Evolutionary conservation across 1,140 invertebrate species (phyloP).

Genomic region (Plutomurus gul): DNA sequence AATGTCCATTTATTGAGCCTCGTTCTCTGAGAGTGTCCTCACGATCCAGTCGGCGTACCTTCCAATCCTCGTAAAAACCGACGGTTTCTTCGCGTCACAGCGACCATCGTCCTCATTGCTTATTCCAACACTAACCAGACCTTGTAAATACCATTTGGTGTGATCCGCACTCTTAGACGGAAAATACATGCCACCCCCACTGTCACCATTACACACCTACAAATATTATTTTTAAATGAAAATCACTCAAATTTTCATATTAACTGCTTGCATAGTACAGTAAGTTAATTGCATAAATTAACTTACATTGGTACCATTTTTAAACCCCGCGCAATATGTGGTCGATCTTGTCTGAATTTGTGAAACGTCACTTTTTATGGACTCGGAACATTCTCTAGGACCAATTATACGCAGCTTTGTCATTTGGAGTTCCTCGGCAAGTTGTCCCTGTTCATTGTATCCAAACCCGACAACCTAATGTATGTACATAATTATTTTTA

Average conservation of each 20-base stretch:
- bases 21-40: conserved; percentile 38
- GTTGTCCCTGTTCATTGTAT: conserved; percentile 33
- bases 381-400: conserved; percentile 38
- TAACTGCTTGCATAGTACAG: not conserved
- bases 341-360: conserved; percentile 43
- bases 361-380: not conserved
- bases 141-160: conserved; percentile 50
- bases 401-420: conserved; percentile 38
- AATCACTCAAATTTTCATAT: not conserved
- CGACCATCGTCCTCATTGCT: conserved; percentile 21
- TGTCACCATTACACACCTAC: conserved; percentile 51
- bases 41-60: conserved; percentile 50
- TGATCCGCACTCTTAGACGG: not conserved
- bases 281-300: not conserved
- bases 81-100: conserved; percentile 49
- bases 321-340: conserved; percentile 50
- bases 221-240: not conserved
- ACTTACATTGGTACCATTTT: conserved; percentile 42
- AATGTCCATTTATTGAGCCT: not conserved
- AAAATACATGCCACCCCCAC: conserved; percentile 51
- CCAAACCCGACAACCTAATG: conserved; percentile 47
- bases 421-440: conserved; percentile 38
- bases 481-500: not conserved
- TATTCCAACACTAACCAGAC: conserved; percentile 46
- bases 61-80: conserved; percentile 51